Evolutionary conservation across 1,140 invertebrate genomes (phyloP).

Genomic region (Trichoplusia ni): DNA sequence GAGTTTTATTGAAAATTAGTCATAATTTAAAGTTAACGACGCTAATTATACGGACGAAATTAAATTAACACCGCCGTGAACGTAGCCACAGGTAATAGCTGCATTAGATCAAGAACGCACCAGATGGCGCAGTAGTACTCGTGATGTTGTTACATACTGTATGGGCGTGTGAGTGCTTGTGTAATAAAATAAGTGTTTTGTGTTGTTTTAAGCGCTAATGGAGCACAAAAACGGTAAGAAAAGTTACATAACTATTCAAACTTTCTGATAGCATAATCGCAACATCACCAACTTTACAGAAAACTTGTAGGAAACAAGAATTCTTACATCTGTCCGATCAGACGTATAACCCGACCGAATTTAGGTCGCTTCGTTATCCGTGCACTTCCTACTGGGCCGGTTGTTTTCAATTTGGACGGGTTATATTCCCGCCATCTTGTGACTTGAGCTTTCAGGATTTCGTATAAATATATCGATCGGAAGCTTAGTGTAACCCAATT

Average conservation of each 20-base stretch:
- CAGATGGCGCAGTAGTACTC: slow-evolving; percentile 78
- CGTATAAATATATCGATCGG: slow-evolving; percentile 76
- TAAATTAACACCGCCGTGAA: slow-evolving; percentile 66
- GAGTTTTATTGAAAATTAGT: slow-evolving; percentile 34
- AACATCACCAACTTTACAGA: slow-evolving; percentile 47
- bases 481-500: slow-evolving; percentile 65
- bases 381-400: slow-evolving; percentile 56
- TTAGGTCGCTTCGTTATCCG: slow-evolving; percentile 57
- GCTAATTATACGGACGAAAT: slow-evolving; percentile 56
- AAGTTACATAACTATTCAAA: slow-evolving; percentile 40
- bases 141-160: slow-evolving; percentile 79
- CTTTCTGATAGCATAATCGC: slow-evolving; percentile 41
- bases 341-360: slow-evolving; percentile 75
- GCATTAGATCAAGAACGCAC: slow-evolving; percentile 52
- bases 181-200: slow-evolving; percentile 77
- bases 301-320: slow-evolving; percentile 66
- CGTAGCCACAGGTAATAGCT: slow-evolving; percentile 60
- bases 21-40: slow-evolving; percentile 44
- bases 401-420: slow-evolving; percentile 51
- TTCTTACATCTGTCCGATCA: slow-evolving; percentile 75
- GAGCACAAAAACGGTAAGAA: slow-evolving; percentile 68
- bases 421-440: slow-evolving; percentile 78
- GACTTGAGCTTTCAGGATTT: slow-evolving; percentile 73
- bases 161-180: slow-evolving; percentile 80
- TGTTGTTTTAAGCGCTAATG: slow-evolving; percentile 66